Evolutionary conservation across 2,797 vertebrate genomes (phyloP).

Genomic region (Brachyalestes nurse): DNA sequence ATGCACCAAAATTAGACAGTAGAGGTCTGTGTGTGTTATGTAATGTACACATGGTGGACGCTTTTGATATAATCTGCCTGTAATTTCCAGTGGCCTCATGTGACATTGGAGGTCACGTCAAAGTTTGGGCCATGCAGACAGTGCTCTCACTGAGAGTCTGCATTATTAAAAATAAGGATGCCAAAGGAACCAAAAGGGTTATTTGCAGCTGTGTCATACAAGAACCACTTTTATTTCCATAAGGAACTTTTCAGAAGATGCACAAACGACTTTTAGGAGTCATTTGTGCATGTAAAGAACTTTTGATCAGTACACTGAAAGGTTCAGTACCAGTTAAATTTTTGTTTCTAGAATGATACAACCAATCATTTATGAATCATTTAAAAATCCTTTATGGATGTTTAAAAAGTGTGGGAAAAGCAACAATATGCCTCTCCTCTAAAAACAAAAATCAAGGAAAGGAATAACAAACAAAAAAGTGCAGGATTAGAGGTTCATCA

Average conservation of each 20-base stretch:
- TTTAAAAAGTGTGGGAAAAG: not conserved
- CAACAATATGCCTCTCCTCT: not conserved
- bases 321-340: not conserved
- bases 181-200: too few species aligned
- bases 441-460: not conserved
- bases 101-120: not conserved
- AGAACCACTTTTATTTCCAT: too few species aligned
- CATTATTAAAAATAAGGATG: too few species aligned
- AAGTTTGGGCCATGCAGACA: too few species aligned
- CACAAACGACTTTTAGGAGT: too few species aligned
- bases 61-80: not conserved
- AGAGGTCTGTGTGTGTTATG: not conserved
- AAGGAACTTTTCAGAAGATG: too few species aligned
- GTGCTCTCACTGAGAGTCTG: too few species aligned
- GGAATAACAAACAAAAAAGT: not conserved
- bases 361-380: not conserved
- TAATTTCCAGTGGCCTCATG: not conserved
- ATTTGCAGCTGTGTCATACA: too few species aligned
- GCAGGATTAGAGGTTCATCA: not conserved
- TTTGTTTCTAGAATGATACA: not conserved
- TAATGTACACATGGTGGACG: slow-evolving; percentile 1
- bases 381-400: not conserved
- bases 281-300: too few species aligned
- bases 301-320: too few species aligned
- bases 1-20: not conserved